These are phyloP conservation scores for Lutjanus erythropterus DNA, from an alignment of 2,113 vertebrate genomes.

Conservation along the genomic window DNA sequence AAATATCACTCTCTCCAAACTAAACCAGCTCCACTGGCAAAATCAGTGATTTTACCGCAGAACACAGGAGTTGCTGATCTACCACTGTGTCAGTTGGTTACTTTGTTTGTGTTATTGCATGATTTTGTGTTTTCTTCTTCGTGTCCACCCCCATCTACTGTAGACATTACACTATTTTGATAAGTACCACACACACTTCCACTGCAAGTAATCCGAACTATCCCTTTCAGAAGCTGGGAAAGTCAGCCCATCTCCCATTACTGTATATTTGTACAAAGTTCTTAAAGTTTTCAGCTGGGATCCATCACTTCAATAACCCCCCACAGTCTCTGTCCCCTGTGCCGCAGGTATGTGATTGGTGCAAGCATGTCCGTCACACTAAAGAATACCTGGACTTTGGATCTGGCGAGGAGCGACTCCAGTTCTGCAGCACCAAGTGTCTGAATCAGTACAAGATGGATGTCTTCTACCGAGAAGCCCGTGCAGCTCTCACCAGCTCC, in stretches of 20 bases:
- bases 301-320: conserved; percentile 62
- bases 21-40: no score
- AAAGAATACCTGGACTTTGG: conserved; percentile 99
- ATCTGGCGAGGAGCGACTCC: conserved; percentile 95
- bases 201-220: no score
- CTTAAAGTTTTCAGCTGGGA: not conserved
- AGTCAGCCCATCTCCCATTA: not conserved
- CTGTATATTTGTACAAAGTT: not conserved
- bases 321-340: conserved; percentile 82
- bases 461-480: conserved; percentile 98
- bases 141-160: no score
- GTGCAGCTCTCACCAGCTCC: conserved; percentile 95
- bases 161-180: no score
- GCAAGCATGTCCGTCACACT: conserved; percentile 98
- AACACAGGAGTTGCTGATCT: no score
- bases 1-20: no score
- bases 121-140: no score
- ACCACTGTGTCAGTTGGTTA: no score
- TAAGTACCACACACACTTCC: no score
- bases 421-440: conserved; percentile 99
- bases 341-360: conserved; percentile 99
- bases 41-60: no score
- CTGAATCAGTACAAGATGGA: conserved; percentile 99
- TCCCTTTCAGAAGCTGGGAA: not conserved
- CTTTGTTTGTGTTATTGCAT: no score